Evolutionary conservation across 2,888 invertebrate species (phyloP), one percentile per base, ranked within the genome.

Genomic region (Euplagia quadripunctaria): DNA sequence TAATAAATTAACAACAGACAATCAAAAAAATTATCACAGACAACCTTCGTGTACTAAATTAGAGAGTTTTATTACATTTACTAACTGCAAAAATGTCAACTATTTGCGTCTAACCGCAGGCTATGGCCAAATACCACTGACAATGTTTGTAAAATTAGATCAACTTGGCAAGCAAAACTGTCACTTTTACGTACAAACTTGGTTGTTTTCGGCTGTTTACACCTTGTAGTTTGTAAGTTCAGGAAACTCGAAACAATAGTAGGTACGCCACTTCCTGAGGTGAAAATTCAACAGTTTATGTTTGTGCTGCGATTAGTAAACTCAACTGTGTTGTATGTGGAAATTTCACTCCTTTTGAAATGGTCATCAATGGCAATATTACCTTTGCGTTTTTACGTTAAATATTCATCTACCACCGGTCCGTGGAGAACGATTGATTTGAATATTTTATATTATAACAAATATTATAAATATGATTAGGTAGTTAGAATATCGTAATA

Each of bases 181-280:
- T 68, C 73, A 65, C n/a, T 79, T 82, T 80, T 81, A 49, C 65
- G 63, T 55, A 43, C 69, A 16, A 75, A 66, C 63, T 76, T 76
- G 42, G 70, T 73, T 79, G 78, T 77, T 79, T 80, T 82, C 72
- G 69, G 68, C 55, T 73, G 74, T 79, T 80, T 66, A 71, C 63
- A 78, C 76, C 78, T 70, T 72, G 74, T 72, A 76, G 78, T 71
- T 70, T 51, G 64, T 49, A 64, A 42, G 63, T 61, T 75, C 64
- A 82, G 82, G 84, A 84, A 84, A 78, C 66, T 42, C 43, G 73
- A 76, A 78, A 84, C 83, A 84, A 83, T 84, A 72, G 73, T n/a
- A n/a, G n/a, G n/a, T 75, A 76, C 63, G 71, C 31, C 58, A 70
- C 61, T 83, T 84, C 85, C 83, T 80, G 73, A 74, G 43, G 71